These are phyloP conservation scores for Haemorhous mexicanus DNA, from an alignment of 2,113 vertebrate species.

Conservation along the genomic window DNA sequence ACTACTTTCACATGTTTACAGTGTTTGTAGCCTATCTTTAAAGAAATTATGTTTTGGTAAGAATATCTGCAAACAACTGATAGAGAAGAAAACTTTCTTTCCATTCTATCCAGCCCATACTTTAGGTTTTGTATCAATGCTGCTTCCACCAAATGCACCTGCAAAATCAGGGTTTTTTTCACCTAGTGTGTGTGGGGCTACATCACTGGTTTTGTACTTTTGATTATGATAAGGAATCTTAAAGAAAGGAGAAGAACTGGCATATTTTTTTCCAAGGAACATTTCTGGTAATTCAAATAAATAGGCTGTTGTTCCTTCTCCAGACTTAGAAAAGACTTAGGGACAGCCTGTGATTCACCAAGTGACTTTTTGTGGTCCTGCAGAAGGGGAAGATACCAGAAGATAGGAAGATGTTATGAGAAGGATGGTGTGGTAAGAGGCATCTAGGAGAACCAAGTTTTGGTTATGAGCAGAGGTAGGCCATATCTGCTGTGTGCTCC, in stretches of 20 bases:
- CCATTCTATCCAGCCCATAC: background rate
- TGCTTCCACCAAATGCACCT: background rate
- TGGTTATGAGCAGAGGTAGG: background rate
- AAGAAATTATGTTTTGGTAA: background rate
- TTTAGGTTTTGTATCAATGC: background rate
- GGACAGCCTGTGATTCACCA: background rate
- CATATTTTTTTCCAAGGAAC: background rate
- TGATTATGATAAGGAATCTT: background rate
- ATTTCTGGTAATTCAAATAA: background rate
- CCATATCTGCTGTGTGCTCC: rapidly evolving
- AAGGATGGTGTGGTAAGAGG: background rate
- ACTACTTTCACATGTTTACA: background rate
- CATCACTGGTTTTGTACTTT: background rate
- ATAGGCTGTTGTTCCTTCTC: background rate
- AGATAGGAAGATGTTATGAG: background rate
- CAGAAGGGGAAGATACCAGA: background rate
- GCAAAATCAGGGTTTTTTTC: background rate
- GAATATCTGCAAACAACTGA: background rate
- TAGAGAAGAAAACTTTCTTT: background rate
- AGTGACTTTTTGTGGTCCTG: background rate
- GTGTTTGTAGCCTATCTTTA: background rate
- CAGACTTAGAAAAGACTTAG: background rate
- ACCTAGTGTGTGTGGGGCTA: background rate
- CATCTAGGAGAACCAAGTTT: background rate
- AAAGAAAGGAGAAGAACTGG: background rate